Conservation (phyloP, 1,140 invertebrate genomes). For the Daktulosphaira vitifoliae region DNA sequence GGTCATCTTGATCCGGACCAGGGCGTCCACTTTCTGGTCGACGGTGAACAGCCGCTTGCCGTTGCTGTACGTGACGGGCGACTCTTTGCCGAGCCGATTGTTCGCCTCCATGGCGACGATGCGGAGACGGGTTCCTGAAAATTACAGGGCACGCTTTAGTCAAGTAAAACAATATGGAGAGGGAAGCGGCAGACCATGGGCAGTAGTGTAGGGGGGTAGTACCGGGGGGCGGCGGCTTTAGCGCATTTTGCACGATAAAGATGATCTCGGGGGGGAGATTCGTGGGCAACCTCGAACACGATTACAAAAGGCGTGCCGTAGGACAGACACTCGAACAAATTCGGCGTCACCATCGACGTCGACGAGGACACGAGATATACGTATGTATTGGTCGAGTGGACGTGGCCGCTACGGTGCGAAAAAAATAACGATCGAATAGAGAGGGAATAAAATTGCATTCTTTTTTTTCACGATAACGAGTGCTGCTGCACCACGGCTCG, state of each 20-base stretch:
- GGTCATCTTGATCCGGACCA: slow-evolving; percentile 29
- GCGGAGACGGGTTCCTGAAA: too few relatives aligned
- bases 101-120: slow-evolving; percentile 13
- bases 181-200: background rate
- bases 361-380: background rate
- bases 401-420: background rate
- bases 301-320: too few relatives aligned
- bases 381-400: background rate
- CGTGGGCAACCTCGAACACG: too few relatives aligned
- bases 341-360: background rate
- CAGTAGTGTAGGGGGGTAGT: background rate
- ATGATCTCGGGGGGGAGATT: too few relatives aligned
- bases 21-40: slow-evolving; percentile 25
- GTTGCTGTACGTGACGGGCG: slow-evolving; percentile 25
- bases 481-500: too few relatives aligned
- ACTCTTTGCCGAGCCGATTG: slow-evolving; percentile 10
- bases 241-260: too few relatives aligned
- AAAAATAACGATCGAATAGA: too few relatives aligned
- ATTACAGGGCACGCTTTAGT: too few relatives aligned
- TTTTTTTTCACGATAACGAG: too few relatives aligned
- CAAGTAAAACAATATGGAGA: too few relatives aligned
- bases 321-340: too few relatives aligned
- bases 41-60: slow-evolving; percentile 24
- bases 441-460: too few relatives aligned
- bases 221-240: background rate